phyloP scores from a whole-genome alignment of 2,113 vertebrate genomes.

The Antechinus flavipes region DNA sequence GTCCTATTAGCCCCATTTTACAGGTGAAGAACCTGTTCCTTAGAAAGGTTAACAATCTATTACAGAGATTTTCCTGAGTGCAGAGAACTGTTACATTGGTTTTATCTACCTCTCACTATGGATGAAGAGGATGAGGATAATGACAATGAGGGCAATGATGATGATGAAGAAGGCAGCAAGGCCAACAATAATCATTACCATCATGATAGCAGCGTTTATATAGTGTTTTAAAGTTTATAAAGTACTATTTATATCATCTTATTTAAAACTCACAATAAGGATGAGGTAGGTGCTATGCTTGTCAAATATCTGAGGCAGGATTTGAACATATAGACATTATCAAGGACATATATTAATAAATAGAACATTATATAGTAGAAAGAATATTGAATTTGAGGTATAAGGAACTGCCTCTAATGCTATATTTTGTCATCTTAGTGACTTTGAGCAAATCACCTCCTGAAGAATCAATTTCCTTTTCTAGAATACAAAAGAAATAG shows the following conservation, averaged over 20 bases:
- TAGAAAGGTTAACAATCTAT: neutral
- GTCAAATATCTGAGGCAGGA: neutral
- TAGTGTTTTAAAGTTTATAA: neutral
- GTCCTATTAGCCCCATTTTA: neutral
- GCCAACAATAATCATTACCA: no score
- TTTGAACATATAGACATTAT: neutral
- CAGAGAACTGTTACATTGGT: neutral
- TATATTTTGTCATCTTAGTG: neutral
- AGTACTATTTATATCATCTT: neutral
- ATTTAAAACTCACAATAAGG: neutral
- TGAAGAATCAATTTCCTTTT: slow-evolving; percentile 10
- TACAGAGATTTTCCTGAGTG: neutral
- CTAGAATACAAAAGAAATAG: neutral
- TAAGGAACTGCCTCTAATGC: neutral
- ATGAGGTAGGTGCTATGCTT: neutral
- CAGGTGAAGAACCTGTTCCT: neutral
- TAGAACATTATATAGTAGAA: neutral
- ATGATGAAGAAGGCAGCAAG: no score
- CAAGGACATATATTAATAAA: neutral
- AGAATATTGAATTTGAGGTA: neutral
- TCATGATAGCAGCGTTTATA: neutral
- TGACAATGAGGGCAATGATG: neutral
- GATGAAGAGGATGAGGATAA: neutral
- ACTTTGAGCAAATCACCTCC: neutral
- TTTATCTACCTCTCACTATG: neutral